Conservation (phyloP, 2,888 invertebrate species). For the Mesorhabditis belari region DNA sequence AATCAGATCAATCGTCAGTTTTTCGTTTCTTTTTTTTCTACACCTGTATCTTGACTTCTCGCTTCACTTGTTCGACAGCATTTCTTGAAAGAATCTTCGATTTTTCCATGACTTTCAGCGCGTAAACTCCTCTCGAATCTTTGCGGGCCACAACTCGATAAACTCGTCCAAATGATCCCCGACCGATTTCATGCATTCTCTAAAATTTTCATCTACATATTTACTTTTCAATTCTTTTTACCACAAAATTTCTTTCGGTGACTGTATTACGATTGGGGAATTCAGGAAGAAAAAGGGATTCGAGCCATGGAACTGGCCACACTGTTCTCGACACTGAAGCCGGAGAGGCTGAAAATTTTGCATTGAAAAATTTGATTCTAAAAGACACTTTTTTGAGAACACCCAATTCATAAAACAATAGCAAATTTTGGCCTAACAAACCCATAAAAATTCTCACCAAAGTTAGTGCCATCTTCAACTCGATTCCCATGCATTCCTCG, state of each 20-base stretch:
- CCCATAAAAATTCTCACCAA: too few species aligned
- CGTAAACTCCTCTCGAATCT: slow-evolving; percentile 66
- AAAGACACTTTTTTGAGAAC: too few species aligned
- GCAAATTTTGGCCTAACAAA: too few species aligned
- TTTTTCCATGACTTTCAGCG: slow-evolving; percentile 69
- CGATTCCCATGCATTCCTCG: too few species aligned
- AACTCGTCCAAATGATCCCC: slow-evolving; percentile 83
- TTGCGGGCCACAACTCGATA: slow-evolving; percentile 66
- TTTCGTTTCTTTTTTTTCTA: not conserved
- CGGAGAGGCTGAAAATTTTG: too few species aligned
- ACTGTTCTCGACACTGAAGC: too few species aligned
- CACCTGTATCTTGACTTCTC: not conserved
- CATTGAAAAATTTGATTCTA: too few species aligned
- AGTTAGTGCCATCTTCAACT: too few species aligned
- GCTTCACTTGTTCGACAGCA: not conserved
- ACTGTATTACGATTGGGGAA: slow-evolving; percentile 59
- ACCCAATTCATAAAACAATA: too few species aligned
- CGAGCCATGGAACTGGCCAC: slow-evolving; percentile 76
- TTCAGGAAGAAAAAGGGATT: slow-evolving; percentile 79
- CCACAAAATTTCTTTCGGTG: slow-evolving; percentile 61
- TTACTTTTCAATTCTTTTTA: slow-evolving; percentile 18
- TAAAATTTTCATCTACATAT: slow-evolving; percentile 44
- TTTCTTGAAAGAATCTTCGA: slow-evolving; percentile 39
- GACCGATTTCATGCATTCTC: slow-evolving; percentile 71
- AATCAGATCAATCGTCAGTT: too few species aligned